Base-by-base conservation (phyloP, 2,888 invertebrate genomes). In the Linnaemya tessellans region DNA sequence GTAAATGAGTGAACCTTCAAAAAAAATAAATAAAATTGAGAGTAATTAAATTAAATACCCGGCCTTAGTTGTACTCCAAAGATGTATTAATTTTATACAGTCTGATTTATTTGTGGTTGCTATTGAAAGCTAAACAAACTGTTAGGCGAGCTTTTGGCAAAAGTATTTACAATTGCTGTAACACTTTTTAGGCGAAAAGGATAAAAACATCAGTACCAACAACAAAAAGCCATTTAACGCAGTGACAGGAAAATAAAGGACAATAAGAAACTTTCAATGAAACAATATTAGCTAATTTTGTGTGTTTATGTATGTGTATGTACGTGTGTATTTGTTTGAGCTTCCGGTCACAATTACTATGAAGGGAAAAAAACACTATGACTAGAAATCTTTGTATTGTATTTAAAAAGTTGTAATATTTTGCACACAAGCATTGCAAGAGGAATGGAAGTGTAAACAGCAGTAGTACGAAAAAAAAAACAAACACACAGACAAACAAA, bases 261-360 rank as follows among this genome's bases (percentile, higher is more conserved):
- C 2, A 51, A 74, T 41, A 41, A 41, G 9, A 74, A 64, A 64
- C 25, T 51, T 25, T 18, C 58, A 43, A 30, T 58, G n/a, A 49
- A 60, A 46, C n/a, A 51, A 9, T 18, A 64, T 54, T 75, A 64
- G 56, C 20, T 13, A 56, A 20, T 65, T 64, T 30, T 30, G 2
- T 30, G 3, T 3, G 30, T 3, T 30, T 30, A 30, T 10, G 3
- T 54, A 15, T 9, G 38, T 54, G 38, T 38, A 13, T 30, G 13
- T 60, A 1, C 10, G 3, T 11, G 15, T 51, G 13, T 25, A 35
- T 35, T n/a, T 51, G 51, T 18, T 51, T 41, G 13, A 20, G 13
- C 0, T 65, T 43, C 43, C 65, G 54, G 43, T 18, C 54, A 43
- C 54, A 54, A 64, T 15, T 62, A n/a, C 18, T 13, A 3, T 7